Conservation (phyloP, 1,140 invertebrate genomes). For the Lutraria rhynchaena region DNA sequence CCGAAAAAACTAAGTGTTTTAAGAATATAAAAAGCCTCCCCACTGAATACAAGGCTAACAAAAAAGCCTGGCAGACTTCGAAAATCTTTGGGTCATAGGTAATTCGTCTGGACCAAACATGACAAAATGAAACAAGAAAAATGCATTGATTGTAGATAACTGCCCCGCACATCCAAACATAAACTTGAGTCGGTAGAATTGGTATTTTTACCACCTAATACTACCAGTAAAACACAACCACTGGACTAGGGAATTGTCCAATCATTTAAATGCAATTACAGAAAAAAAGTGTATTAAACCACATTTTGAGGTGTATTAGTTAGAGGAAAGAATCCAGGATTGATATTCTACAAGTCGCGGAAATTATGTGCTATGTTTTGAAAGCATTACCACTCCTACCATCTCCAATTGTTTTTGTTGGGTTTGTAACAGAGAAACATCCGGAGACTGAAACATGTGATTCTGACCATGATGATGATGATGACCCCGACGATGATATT, state of each 20-base stretch:
- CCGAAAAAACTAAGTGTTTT: constrained; percentile 82
- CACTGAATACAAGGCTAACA: neutral
- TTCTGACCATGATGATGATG: constrained; percentile 21
- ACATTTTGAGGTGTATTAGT: constrained; percentile 7
- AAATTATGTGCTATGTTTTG: constrained; percentile 28
- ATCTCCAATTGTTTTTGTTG: constrained; percentile 60
- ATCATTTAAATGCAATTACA: constrained; percentile 46
- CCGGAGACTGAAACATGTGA: neutral
- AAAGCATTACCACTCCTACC: constrained; percentile 11
- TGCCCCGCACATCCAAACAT: neutral
- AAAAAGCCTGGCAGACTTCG: constrained; percentile 13
- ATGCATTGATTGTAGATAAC: neutral
- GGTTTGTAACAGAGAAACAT: neutral
- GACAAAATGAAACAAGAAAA: constrained; percentile 10
- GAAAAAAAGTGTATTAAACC: constrained; percentile 17
- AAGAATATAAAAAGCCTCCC: constrained; percentile 71
- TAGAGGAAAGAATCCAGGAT: constrained; percentile 8
- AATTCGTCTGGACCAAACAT: neutral
- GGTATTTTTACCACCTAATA: constrained; percentile 10
- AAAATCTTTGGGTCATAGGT: constrained; percentile 14
- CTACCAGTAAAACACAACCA: constrained; percentile 8
- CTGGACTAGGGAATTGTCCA: constrained; percentile 23
- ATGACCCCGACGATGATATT: too few species aligned
- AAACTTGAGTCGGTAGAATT: neutral
- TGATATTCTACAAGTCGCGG: constrained; percentile 37